Evolutionary conservation across 2,888 invertebrate species (phyloP).

Genomic region (Heliconius ethilla): DNA sequence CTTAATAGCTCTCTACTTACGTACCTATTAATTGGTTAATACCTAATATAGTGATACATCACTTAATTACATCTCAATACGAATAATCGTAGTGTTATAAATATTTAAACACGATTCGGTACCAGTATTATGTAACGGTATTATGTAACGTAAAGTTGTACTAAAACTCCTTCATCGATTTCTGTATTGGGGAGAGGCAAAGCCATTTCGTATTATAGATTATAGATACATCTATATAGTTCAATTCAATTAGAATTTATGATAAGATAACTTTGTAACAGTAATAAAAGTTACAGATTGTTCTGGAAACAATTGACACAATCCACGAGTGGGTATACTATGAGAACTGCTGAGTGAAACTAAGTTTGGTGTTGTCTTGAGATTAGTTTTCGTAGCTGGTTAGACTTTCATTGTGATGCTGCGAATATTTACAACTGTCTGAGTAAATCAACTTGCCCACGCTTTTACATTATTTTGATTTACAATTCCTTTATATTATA

Average conservation of each 20-base stretch:
- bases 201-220: conserved; percentile 1
- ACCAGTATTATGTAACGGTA: not conserved
- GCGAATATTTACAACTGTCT: conserved; percentile 51
- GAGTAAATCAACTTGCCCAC: conserved; percentile 45
- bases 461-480: conserved; percentile 42
- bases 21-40: not conserved
- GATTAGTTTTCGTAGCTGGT: conserved; percentile 54
- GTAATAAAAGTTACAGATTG: conserved; percentile 22
- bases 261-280: conserved; percentile 16
- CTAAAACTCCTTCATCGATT: not conserved
- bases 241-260: conserved; percentile 19
- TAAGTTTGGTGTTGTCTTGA: conserved; percentile 48
- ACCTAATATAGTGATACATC: not conserved
- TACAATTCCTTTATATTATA: conserved; percentile 21
- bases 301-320: conserved; percentile 5
- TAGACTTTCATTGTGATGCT: conserved; percentile 54
- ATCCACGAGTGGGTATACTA: not conserved
- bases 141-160: not conserved
- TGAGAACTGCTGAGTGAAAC: conserved; percentile 38
- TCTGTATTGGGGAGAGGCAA: too few species aligned
- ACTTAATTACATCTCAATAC: not conserved
- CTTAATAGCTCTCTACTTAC: too few species aligned
- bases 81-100: not conserved
- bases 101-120: not conserved
- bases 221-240: not conserved